These are phyloP conservation scores for Propsilocerus akamusi DNA, from an alignment of 1,140 invertebrate genomes.

Conservation along the genomic window DNA sequence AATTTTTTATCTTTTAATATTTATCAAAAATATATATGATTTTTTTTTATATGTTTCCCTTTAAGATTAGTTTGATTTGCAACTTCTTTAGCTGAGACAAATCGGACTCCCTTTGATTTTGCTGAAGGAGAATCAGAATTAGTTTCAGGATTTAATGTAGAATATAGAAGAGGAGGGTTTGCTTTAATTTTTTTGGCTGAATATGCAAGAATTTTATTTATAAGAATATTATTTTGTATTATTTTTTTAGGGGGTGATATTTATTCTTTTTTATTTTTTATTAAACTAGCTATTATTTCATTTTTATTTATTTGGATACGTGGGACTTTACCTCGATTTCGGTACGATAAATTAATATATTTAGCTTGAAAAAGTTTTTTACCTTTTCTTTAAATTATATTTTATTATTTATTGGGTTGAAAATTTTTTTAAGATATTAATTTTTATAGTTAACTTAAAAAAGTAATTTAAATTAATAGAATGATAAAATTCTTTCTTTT, in stretches of 20 bases:
- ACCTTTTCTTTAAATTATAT: conserved; percentile 29
- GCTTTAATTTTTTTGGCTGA: conserved; percentile 52
- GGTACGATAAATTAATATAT: conserved; percentile 40
- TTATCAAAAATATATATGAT: conserved; percentile 27
- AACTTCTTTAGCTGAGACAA: conserved; percentile 44
- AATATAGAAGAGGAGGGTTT: conserved; percentile 47
- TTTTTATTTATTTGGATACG: conserved; percentile 37
- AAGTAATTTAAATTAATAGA: conserved; percentile 34
- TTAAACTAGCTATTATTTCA: conserved; percentile 27
- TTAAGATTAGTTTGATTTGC: conserved; percentile 32
- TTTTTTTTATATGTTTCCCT: conserved; percentile 28
- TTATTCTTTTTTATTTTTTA: conserved; percentile 27
- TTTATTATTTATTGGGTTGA: conserved; percentile 24
- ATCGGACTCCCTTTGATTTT: conserved; percentile 63
- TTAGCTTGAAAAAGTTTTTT: conserved; percentile 34
- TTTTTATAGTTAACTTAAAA: conserved; percentile 19
- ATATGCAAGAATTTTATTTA: conserved; percentile 48
- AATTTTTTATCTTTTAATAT: conserved; percentile 19
- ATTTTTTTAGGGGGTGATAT: conserved; percentile 29
- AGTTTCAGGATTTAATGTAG: conserved; percentile 58
- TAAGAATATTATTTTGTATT: conserved; percentile 32
- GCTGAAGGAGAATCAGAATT: conserved; percentile 52
- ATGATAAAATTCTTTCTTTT: conserved; percentile 31
- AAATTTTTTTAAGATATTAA: conserved; percentile 15
- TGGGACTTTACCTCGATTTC: conserved; percentile 31